Base-by-base conservation (phyloP, 2,113 vertebrate genomes). In the Fulica atra region DNA sequence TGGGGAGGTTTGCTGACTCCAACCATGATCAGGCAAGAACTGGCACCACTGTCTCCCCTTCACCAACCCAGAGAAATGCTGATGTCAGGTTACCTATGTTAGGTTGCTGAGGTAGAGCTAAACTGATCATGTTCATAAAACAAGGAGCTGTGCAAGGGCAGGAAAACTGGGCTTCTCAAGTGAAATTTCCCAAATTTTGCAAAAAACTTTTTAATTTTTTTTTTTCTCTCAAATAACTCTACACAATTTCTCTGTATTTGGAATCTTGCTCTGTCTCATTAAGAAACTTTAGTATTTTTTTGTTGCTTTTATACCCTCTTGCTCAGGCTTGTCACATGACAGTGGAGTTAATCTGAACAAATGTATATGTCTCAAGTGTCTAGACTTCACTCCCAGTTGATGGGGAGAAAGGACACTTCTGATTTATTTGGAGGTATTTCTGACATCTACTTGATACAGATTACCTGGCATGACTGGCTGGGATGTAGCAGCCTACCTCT, bases 21-120 rank as follows among this genome's bases (percentile, higher is more conserved):
- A 50, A 4, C n/a, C 18, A 36, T 33, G 23, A 51, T 6, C 0
- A 1, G 26, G 57, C 14, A 36, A 74, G 40, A 74, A 36, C 40
- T 68, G 1, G 0, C n/a, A 33, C 25, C 0, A 1, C 48, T 57
- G 19, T 60, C 19, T 51, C 31, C 13, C 6, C 16, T 77, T 77
- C 59, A 57, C 29, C 7, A 3, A 44, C 38, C 38, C 35, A 38
- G 28, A 50, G 46, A 54, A 72, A 50, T 14, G 20, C 11, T 54
- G 77, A 48, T 40, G 20, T 29, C 4, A 18, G 13, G 23, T 71
- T 77, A 8, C 59, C 42, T 56, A 18, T 63, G 36, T n/a, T 44
- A 17, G 44, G 44, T 13, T 44, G 44, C 48, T 29, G 40, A n/a
- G 23, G 31, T 23, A 54, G 44, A 53, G 51, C n/a, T 72, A n/a